Base-by-base conservation (phyloP, 2,888 invertebrate species). In the Tortrix viridana region DNA sequence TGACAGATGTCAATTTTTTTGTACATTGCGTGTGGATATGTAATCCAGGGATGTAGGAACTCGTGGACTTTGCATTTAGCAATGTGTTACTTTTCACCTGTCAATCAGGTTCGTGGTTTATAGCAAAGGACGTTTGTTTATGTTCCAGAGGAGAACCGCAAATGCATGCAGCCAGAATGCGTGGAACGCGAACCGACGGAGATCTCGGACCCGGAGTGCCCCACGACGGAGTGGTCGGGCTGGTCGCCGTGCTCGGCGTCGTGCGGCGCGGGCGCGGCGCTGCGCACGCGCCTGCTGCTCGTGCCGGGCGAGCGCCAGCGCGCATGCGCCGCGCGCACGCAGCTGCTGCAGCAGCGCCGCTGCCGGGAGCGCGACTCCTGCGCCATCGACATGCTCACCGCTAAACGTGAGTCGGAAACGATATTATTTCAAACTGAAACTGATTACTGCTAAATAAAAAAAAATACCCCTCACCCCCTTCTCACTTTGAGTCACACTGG, bases 201-300 rank as follows among this genome's bases (percentile, higher is more conserved):
- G 70, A 71, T 85, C 0, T 80, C 92, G 1, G 95, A 95, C 88
- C 94, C 95, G 0, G 66, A 89, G 71, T 96, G 96, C 74, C 96
- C 97, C 63, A 95, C 97, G n/a, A 96, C 96, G 0, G 94, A 94
- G 55, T 98, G 98, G 98, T 95, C 96, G 61, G 95, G 96, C 70
- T 98, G 98, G 98, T 97, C 97, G 60, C 96, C 98, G 0, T 98
- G 98, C 88, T 96, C 96, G 55, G 96, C 96, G 0, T 94, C 96
- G 6, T 98, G 98, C 81, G 98, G 98, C 0, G 94, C 94, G 77
- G 98, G 98, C 0, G 94, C 96, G 16, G 67, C 75, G n/a, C 82
- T 89, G 80, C 94, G 97, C 58, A 96, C 96, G 41, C 93, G 98
- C 5, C 91, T 97, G 68, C 82, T 91, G 81, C 85, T 94, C 64